A percentile compares a stretch with the other conserved stretches of the same genome.
Conservation (phyloP, 1,140 invertebrate genomes). For the Plectrocnemia conspersa region DNA sequence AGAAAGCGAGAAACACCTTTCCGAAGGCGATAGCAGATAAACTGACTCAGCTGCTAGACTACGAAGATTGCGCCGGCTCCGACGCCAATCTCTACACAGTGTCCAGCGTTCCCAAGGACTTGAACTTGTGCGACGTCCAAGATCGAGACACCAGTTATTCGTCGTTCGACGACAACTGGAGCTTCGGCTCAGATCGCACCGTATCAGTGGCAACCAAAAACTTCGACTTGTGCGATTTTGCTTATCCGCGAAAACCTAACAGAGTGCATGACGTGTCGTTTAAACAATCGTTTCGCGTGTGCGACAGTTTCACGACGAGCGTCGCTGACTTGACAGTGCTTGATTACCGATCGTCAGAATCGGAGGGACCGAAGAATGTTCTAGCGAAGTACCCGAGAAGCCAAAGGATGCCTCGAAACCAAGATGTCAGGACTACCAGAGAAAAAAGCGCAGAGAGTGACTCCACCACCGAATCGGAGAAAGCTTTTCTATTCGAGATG, state of each 20-base stretch:
- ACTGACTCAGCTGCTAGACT: constrained; percentile 42
- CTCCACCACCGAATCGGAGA: constrained; percentile 49
- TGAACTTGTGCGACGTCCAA: constrained; percentile 46
- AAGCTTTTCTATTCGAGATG: constrained; percentile 47
- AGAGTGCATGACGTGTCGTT: constrained; percentile 41
- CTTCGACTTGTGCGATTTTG: constrained; percentile 52
- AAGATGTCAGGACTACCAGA: constrained; percentile 26
- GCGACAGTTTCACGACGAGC: constrained; percentile 47
- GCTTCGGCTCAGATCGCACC: constrained; percentile 23
- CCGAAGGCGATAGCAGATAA: constrained; percentile 37
- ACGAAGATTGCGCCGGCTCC: constrained; percentile 36
- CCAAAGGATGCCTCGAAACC: constrained; percentile 24
- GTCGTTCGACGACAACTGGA: constrained; percentile 33
- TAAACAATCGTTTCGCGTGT: constrained; percentile 46
- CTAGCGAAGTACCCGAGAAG: constrained; percentile 24
- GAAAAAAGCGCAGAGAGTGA: constrained; percentile 47
- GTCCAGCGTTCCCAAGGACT: constrained; percentile 43
- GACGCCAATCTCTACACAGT: constrained; percentile 38
- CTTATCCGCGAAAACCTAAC: constrained; percentile 32
- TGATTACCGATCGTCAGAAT: constrained; percentile 40
- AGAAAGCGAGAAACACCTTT: constrained; percentile 27
- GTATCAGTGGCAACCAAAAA: constrained; percentile 43
- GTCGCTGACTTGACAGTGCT: constrained; percentile 49
- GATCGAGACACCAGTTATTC: constrained; percentile 23
- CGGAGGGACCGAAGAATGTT: constrained; percentile 35